These are phyloP conservation scores for Nerophis lumbriciformis DNA, from an alignment of 2,113 vertebrate genomes.

Conservation along the genomic window DNA sequence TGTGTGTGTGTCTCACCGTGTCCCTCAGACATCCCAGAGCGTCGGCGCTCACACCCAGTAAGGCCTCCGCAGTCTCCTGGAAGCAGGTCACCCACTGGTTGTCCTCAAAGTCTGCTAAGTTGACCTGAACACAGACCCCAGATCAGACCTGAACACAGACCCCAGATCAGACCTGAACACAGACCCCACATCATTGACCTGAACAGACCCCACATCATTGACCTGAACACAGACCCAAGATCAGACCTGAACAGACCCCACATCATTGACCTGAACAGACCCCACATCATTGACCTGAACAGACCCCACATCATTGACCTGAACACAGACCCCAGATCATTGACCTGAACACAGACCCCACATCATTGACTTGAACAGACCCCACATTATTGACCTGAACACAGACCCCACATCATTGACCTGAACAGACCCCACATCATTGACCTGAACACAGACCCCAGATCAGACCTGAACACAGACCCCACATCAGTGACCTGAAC, in stretches of 20 bases:
- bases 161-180: no score
- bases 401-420: conserved; percentile 34
- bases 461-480: conserved; percentile 24
- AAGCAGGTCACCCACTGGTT: conserved; percentile 95
- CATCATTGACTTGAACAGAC: conserved; percentile 65
- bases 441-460: conserved; percentile 33
- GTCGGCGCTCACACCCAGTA: conserved; percentile 80
- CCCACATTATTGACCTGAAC: conserved; percentile 72
- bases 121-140: conserved; percentile 73
- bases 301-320: conserved; percentile 60
- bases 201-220: conserved; percentile 18
- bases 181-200: conserved; percentile 70
- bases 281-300: conserved; percentile 72
- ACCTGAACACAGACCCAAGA: conserved; percentile 64
- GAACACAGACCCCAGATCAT: conserved; percentile 27
- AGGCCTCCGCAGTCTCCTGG: conserved; percentile 83
- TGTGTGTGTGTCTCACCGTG: conserved; percentile 70
- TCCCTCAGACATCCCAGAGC: conserved; percentile 83
- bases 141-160: conserved; percentile 72
- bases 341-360: conserved; percentile 27
- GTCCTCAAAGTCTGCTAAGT: conserved; percentile 84
- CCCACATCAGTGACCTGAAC: conserved; percentile 65
- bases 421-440: no score
- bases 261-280: conserved; percentile 66
- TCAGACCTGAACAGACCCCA: conserved; percentile 21